Base-by-base conservation (phyloP, 2,888 invertebrate species). In the Fragum sueziense region DNA sequence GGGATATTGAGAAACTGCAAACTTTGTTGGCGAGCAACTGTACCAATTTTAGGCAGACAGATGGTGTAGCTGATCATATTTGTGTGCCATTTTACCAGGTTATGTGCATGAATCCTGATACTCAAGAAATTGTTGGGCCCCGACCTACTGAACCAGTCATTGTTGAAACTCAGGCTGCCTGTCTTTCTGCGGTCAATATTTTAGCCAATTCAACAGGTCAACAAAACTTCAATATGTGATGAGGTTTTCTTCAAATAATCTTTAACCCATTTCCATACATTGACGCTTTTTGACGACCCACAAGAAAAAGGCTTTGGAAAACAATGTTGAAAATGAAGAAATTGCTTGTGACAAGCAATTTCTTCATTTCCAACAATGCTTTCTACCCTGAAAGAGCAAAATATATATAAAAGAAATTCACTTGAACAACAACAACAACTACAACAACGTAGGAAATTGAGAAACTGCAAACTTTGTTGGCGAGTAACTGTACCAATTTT, bases 41-140 rank as follows among this genome's bases (percentile, higher is more conserved):
- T 20, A 76, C 47, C 61, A 34, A 22, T 9, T 37, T 27, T 2
- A 22, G 37, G 25, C 27, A 17, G 6, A 34, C 52, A 2, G 70
- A 52, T 29, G 34, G 51, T 7, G 51, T 59, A 7, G 34, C 74
- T 34, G 67, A 74, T 14, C 62, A 76, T 31, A 17, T 47, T 4
- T 41, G 70, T 2, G 74, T 76, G 25, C 76, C 78, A 25, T 54
- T 80, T 0, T 80, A 79, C 61, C 85, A 82, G 74, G 78, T 85
- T n/a, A 67, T 80, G 20, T 71, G 80, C 70, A 76, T 80, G 7
- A 81, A 84, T 31, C 85, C 81, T 7, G 75, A 85, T 20, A 81
- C 85, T 33, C 83, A 85, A 59, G 80, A 83, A 41, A 76, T 87
- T 22, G 80, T 83, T 11, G 76, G 82, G 29, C 76, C 73, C 17